Base-by-base conservation (phyloP, 53 echinoderm and acorn worm genomes). In the Luidia sarsii region DNA sequence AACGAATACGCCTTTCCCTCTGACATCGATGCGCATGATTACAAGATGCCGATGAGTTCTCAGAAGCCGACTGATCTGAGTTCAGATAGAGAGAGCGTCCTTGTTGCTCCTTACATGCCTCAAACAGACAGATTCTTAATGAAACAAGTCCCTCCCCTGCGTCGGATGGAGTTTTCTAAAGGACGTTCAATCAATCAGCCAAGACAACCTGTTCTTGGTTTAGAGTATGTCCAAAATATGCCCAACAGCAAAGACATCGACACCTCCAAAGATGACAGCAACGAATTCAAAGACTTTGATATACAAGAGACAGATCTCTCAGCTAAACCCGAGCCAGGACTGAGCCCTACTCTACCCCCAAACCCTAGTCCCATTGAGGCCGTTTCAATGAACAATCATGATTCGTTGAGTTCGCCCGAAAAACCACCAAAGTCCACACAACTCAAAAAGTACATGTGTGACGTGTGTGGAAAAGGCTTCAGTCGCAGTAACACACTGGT, bases 401-500 rank as follows among this genome's bases (percentile, higher is more conserved):
- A 19, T 33, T 29, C 24, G 41, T 6, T 11, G 6, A 11, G 11
- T 41, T 59, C 69, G 48, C 50, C 77, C 30, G 41, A 77, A 33
- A 80, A 64, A 29, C 68, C 63, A 27, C 66, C 49, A 16, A 99
- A 94, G 74, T 87, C 91, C 45, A 70, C 94, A 3, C 99, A 91
- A 79, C 90, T 86, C 19, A 75, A 91, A 46, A 99, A 99, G 75
- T 91, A 99, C 85, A 89, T 91, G 2, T 99, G 99, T 72, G 99
- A 99, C 43, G 82, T 99, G 4, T 99, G 99, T 64, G 89, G 91
- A 23, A 99, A 99, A 56, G 99, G 94, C 9, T 99, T 99, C 67
- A 99, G 99, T 80, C 81, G 99, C 11, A 99, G 99, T 64, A 99
- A 99, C 83, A 99, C 99, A 19, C 60, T 99, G 22, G 99, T 99